Evolutionary conservation across 2,797 vertebrate species (phyloP), one percentile per base, ranked within the genome.

Genomic region (Austrolebias charrua): DNA sequence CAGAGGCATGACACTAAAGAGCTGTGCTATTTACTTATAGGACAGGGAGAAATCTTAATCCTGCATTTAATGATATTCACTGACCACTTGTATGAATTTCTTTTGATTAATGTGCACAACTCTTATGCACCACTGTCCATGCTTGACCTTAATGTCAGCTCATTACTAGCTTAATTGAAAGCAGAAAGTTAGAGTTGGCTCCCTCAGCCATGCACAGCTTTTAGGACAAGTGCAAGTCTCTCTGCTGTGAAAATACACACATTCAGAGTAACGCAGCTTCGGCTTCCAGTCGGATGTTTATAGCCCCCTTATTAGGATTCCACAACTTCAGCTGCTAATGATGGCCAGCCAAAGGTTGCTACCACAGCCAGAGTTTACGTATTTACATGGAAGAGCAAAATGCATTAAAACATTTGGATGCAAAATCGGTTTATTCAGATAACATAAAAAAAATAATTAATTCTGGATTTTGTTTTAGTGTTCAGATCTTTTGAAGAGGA

Each of bases 101-200:
- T 73, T 78, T 73, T 84, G 71, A 86, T 87, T 82, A 78, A 61
- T 43, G 49, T 55, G 64, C 56, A 45, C 3, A 57, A 53, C 66
- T 73, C 71, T 67, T 55, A 63, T 56, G 56, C 76, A 60, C 62
- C 69, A 31, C 59, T 54, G 71, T 74, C 74, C 75, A 81, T 79
- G 80, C 62, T 65, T 74, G 78, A 83, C 80, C 80, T 79, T 76
- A 78, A 82, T 81, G 82, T 73, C 84, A 76, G 80, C 84, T 83
- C 82, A 80, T 85, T 84, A 83, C 55, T 70, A 46, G 46, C 62
- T 57, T 85, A 84, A 86, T 85, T 84, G 76, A 84, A 86, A 77
- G 77, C 73, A 78, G 50, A 48, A 54, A 78, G 61, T 65, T 59
- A 54, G 44, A 79, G 66, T 58, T 73, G 63, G 77, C 55, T 73